These are phyloP conservation scores for Hystrix cristata DNA, from an alignment of 2,113 vertebrate species.

Conservation along the genomic window DNA sequence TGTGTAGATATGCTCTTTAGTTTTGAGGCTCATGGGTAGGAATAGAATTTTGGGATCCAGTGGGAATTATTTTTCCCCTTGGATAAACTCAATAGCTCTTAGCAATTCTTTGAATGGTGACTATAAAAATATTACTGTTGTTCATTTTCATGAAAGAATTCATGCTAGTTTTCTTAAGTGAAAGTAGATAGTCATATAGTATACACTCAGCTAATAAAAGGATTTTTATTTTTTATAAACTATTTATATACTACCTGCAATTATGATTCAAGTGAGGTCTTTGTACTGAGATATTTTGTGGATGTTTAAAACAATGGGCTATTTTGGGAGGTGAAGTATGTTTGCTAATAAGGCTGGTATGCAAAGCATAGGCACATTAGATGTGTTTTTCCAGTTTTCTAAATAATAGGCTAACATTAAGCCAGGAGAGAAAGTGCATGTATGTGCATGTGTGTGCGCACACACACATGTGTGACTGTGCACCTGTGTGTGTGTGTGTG, in stretches of 20 bases:
- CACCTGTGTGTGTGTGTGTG: no score
- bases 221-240: neutral
- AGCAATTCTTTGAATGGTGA: neutral
- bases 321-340: neutral
- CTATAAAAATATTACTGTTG: constrained; percentile 41
- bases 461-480: neutral
- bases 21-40: neutral
- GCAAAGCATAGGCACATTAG: neutral
- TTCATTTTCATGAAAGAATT: constrained; percentile 13
- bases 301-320: neutral
- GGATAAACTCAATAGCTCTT: neutral
- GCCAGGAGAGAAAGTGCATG: no score
- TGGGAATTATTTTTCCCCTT: neutral
- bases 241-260: neutral
- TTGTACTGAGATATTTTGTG: neutral
- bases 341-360: neutral
- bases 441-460: no score
- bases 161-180: constrained; percentile 35
- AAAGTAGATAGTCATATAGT: constrained; percentile 28
- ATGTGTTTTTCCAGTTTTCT: constrained; percentile 1
- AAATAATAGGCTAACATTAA: neutral
- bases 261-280: neutral
- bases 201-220: constrained; percentile 34
- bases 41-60: neutral
- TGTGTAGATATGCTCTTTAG: constrained; percentile 17